A percentile compares a stretch with the other conserved stretches of the same genome.
Evolutionary conservation across 2,797 vertebrate species (phyloP).

Genomic region (Sebastes trivittatus): DNA sequence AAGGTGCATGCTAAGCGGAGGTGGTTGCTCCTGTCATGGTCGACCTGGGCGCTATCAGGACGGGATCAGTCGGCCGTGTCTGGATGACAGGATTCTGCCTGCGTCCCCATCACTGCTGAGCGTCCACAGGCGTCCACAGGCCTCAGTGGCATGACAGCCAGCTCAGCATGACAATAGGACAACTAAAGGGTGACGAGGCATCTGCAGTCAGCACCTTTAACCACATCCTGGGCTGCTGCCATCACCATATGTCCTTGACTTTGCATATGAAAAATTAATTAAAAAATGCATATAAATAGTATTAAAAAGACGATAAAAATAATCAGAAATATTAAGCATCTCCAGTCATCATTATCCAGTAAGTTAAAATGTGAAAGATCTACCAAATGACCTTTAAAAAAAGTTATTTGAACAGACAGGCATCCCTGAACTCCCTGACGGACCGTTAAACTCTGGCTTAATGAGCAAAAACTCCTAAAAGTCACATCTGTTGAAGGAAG

Average conservation of each 20-base stretch:
- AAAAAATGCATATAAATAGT: not conserved
- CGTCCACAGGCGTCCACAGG: conserved; percentile 40
- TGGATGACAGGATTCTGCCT: conserved; percentile 52
- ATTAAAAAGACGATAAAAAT: not conserved
- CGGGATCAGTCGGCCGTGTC: conserved; percentile 60
- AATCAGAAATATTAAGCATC: not conserved
- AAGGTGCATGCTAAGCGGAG: conserved; percentile 52
- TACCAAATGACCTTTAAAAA: conserved; percentile 16
- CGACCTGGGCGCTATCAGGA: conserved; percentile 54
- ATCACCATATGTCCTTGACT: conserved; percentile 32
- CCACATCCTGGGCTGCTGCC: conserved; percentile 20
- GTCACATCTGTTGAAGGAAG: conserved; percentile 14
- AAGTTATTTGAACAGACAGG: conserved; percentile 9
- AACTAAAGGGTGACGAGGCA: conserved; percentile 30
- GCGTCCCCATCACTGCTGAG: conserved; percentile 29
- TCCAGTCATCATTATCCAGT: not conserved
- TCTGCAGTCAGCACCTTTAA: conserved; percentile 47
- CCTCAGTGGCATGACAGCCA: conserved; percentile 49
- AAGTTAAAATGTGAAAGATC: not conserved
- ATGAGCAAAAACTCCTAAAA: not conserved
- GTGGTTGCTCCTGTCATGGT: conserved; percentile 62
- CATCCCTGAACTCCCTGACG: not conserved
- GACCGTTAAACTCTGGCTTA: conserved; percentile 9
- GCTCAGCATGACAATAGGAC: conserved; percentile 61
- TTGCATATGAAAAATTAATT: not conserved